These are phyloP conservation scores for Lampris incognitus DNA, from an alignment of 2,113 vertebrate species.

Conservation along the genomic window DNA sequence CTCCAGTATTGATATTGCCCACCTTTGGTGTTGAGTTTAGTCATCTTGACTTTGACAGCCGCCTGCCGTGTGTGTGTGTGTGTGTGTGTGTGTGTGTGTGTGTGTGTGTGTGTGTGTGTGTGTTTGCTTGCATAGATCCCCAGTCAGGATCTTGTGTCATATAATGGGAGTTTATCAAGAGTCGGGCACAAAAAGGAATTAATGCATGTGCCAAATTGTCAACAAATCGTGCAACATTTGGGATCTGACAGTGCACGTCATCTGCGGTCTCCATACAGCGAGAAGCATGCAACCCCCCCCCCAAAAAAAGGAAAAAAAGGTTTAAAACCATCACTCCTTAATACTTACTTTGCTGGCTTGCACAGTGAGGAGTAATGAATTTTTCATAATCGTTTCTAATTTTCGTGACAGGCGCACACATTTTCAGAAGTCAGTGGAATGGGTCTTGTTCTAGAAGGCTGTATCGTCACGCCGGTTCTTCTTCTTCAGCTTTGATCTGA, in stretches of 20 bases:
- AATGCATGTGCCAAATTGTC: constrained; percentile 1
- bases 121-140: too few species aligned
- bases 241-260: neutral
- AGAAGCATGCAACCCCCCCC: too few species aligned
- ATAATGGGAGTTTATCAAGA: too few species aligned
- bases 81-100: too few species aligned
- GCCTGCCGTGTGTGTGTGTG: too few species aligned
- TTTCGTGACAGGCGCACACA: constrained; percentile 57
- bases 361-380: constrained; percentile 58
- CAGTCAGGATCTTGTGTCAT: too few species aligned
- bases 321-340: constrained; percentile 31
- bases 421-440: constrained; percentile 64
- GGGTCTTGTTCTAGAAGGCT: constrained; percentile 57
- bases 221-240: neutral
- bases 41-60: too few species aligned
- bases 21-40: too few species aligned
- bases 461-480: constrained; percentile 73
- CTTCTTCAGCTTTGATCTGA: constrained; percentile 73
- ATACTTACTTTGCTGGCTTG: constrained; percentile 8
- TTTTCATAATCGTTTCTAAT: constrained; percentile 61
- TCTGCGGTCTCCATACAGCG: too few species aligned
- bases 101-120: too few species aligned
- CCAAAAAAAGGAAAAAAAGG: neutral
- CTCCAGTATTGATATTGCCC: too few species aligned
- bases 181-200: too few species aligned